phyloP scores from a whole-genome alignment of 2,797 vertebrate genomes.

The Chelonia mydas region DNA sequence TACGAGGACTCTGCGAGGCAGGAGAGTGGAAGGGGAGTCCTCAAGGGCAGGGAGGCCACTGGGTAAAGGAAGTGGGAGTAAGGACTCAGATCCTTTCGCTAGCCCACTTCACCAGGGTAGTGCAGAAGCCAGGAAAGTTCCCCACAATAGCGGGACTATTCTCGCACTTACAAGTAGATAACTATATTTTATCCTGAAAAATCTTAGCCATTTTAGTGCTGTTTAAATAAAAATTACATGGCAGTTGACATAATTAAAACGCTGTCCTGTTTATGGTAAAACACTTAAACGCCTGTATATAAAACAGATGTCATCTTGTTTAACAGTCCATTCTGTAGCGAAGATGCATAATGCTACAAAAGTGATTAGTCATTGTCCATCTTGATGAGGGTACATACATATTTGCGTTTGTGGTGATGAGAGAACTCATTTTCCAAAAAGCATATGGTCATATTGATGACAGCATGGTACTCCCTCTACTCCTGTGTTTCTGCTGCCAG shows the following conservation, averaged over 20 bases:
- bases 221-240: constrained; percentile 11
- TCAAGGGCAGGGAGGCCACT: too few species aligned
- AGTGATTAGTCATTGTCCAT: neutral
- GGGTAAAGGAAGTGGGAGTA: too few species aligned
- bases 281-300: neutral
- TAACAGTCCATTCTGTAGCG: neutral
- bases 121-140: too few species aligned
- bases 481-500: neutral
- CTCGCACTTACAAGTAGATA: neutral
- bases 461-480: neutral
- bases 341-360: neutral
- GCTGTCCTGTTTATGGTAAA: neutral
- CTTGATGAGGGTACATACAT: neutral
- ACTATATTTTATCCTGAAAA: neutral
- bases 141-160: too few species aligned
- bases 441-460: neutral
- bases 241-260: constrained; percentile 3
- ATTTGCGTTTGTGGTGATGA: neutral
- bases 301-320: neutral
- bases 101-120: too few species aligned
- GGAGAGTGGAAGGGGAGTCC: too few species aligned
- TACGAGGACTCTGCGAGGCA: too few species aligned
- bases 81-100: too few species aligned
- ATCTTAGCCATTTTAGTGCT: neutral
- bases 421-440: neutral